Percentiles rank a stretch among this genome's conserved stretches.
These are phyloP conservation scores for Galago senegalensis DNA, from an alignment of 2,797 vertebrate species.

Conservation along the genomic window DNA sequence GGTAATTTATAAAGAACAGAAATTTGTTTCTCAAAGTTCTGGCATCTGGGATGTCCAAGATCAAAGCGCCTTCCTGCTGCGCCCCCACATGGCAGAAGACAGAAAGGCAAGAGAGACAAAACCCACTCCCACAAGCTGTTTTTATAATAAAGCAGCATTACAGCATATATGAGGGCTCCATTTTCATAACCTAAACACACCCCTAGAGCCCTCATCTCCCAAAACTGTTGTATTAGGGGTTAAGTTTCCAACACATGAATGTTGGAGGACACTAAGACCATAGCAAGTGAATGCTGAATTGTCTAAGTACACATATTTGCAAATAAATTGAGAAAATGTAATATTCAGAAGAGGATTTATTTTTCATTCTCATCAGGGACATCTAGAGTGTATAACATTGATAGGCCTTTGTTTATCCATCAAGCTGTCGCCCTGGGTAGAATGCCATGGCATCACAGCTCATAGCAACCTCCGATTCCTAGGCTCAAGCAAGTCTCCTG, in stretches of 20 bases:
- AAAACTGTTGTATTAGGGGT: not conserved
- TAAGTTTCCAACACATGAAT: not conserved
- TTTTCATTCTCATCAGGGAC: not conserved
- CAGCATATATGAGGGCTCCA: too few species aligned
- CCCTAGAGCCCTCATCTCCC: not conserved
- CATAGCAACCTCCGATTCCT: too few species aligned
- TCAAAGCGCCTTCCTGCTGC: not conserved
- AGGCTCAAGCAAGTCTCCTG: too few species aligned
- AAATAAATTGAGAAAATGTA: not conserved
- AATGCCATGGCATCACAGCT: too few species aligned
- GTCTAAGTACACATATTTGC: not conserved
- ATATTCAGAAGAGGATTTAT: not conserved
- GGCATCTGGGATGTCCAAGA: not conserved
- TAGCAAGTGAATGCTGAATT: not conserved
- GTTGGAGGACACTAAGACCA: not conserved
- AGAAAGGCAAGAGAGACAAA: not conserved
- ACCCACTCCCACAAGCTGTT: not conserved
- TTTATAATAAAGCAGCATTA: not conserved
- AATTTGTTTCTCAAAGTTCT: not conserved
- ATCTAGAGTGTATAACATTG: not conserved
- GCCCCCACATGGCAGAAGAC: not conserved
- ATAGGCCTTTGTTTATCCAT: not conserved
- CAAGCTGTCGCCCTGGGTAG: too few species aligned
- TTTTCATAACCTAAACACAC: not conserved
- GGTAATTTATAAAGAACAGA: not conserved